A percentile compares a stretch with the other conserved stretches of the same genome.
These are phyloP conservation scores for Noturus placidus DNA, from an alignment of 2,113 vertebrate species.

Conservation along the genomic window DNA sequence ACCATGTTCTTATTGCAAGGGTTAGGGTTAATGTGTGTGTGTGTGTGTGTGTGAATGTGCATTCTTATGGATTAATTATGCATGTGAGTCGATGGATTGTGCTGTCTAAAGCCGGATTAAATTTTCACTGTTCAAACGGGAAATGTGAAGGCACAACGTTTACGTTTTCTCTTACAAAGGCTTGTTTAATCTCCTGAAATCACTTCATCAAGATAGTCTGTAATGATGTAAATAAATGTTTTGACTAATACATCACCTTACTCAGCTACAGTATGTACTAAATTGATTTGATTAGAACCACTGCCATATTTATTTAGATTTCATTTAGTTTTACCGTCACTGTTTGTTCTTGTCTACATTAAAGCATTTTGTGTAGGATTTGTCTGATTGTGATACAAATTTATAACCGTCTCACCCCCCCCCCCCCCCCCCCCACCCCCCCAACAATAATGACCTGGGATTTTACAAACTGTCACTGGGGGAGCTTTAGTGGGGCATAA, in stretches of 20 bases:
- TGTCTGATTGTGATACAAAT: background rate
- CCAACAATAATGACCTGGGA: background rate
- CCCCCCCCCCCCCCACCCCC: too few relatives aligned
- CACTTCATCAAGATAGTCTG: background rate
- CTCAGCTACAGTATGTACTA: background rate
- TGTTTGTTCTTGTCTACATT: slow-evolving; percentile 17
- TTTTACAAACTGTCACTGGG: too few relatives aligned
- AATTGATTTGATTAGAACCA: background rate
- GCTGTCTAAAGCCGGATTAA: slow-evolving; percentile 25
- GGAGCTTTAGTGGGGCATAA: background rate
- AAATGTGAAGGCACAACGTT: background rate
- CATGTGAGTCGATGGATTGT: background rate
- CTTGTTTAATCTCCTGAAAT: background rate
- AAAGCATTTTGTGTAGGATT: background rate
- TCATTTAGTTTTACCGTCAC: background rate
- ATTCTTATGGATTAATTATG: background rate
- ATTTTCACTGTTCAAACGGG: slow-evolving; percentile 30
- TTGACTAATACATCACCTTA: background rate
- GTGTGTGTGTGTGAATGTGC: background rate
- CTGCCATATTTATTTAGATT: background rate
- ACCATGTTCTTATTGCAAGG: background rate
- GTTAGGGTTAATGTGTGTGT: too few relatives aligned
- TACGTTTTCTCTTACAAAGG: background rate
- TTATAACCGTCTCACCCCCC: too few relatives aligned
- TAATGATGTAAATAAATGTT: background rate